Evolutionary conservation across 1,140 invertebrate genomes (phyloP).

Genomic region (Temnothorax longispinosus): DNA sequence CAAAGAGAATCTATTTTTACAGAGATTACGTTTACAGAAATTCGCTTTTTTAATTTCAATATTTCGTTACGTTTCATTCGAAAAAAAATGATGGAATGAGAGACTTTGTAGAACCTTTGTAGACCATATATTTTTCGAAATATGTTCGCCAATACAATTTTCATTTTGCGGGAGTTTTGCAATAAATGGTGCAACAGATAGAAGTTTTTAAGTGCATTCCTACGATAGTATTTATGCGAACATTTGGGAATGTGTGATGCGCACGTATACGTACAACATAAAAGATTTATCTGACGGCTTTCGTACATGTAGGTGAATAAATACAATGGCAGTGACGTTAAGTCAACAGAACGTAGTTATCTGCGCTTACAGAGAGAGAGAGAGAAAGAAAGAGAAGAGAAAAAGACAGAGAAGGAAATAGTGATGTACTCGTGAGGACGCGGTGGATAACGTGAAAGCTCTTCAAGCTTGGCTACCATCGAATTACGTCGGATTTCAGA

Average conservation of each 20-base stretch:
- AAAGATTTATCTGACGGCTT: constrained; percentile 46
- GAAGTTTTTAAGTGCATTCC: neutral
- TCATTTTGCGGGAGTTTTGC: neutral
- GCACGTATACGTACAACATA: neutral
- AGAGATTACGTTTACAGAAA: neutral
- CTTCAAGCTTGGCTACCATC: constrained; percentile 62
- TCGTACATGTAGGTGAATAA: constrained; percentile 61
- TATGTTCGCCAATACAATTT: neutral
- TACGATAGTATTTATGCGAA: constrained; percentile 12
- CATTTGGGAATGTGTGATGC: neutral
- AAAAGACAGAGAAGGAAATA: constrained; percentile 5
- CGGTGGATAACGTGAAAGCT: constrained; percentile 50
- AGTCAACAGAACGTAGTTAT: constrained; percentile 65
- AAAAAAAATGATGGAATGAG: neutral
- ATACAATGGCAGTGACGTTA: constrained; percentile 63
- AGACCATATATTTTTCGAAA: neutral
- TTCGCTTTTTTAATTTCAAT: neutral
- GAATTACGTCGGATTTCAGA: constrained; percentile 66
- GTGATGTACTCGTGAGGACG: constrained; percentile 47
- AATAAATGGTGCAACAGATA: neutral
- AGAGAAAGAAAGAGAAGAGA: neutral
- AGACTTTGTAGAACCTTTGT: neutral
- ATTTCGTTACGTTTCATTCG: neutral
- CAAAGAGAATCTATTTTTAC: neutral
- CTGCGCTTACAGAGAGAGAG: constrained; percentile 13